Base-by-base conservation (phyloP, 2,888 invertebrate genomes). In the Aporophyla lueneburgensis region DNA sequence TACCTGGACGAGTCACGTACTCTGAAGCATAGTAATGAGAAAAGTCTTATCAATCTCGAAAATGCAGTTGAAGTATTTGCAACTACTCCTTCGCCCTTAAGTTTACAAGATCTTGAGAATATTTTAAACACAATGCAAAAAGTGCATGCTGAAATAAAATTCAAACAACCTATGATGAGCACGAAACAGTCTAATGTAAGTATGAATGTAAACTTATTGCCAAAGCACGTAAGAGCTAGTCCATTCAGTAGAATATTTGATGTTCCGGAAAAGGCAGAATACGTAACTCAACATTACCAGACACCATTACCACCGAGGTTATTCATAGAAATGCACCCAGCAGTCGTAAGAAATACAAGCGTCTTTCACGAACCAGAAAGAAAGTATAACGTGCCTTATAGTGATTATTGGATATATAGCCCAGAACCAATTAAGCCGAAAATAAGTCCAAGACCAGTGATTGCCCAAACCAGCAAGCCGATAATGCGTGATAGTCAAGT, bases 101-200 rank as follows among this genome's bases (percentile, higher is more conserved):
- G 88, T 79, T 92, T 96, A 79, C 90, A 87, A 62, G 94, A 96
- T 83, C 86, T 96, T 78, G 96, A 96, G 89, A 95, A 95, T 87
- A 91, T 95, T 65, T 90, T 96, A 65, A 94, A 87, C 56, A 87
- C 90, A 49, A 92, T 94, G 82, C 85, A 92, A 80, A 90, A 85
- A 74, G 80, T 77, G 56, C 82, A 82, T 72, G 78, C 74, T 19
- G 80, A 87, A 67, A 74, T 78, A 10, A 86, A 78, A 56, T 63
- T 81, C 9, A 86, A 78, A 54, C 76, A 70, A 24, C 71, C 67
- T 27, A 19, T 43, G 6, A 76, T 70, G 71, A 46, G 66, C 46
- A 61, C 63, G 10, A 78, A 81, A 59, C 67, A 73, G 9, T 66
- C 83, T 33, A 88, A 87, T 59, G 83, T 86, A 19, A 93, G 91